Evolutionary conservation across 2,888 invertebrate genomes (phyloP), one percentile per base, ranked within the genome.

Genomic region (Polyommatus iphigenia): DNA sequence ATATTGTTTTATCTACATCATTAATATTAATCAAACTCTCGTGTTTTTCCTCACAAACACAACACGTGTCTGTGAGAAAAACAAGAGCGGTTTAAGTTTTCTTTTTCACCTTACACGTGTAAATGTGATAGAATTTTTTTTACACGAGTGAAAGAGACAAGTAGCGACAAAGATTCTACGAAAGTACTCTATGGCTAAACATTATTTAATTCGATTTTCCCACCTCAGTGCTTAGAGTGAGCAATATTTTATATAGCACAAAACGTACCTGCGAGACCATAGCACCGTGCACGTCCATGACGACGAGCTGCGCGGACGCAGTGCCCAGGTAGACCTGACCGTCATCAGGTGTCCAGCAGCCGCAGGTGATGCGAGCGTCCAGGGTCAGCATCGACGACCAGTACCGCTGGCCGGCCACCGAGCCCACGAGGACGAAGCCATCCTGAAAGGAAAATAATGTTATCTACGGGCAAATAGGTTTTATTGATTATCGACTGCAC

Each of bases 361-460:
- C 99, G 89, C 99, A 99, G 0, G 98, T 98, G 85, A 99, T 99
- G 78, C 97, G 97, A 24, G 98, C 97, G 87, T 99, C 98, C 82
- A 99, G 95, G 85, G 99, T 98, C 81, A 99, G 93, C 98, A 99
- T 98, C 75, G 98, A 98, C 0, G 99, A 99, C 99, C 99, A 99
- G 91, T 99, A 99, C 10, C 99, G 95, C 90, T 99, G 99, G 0
- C 99, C 99, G 0, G 98, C 98, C 80, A 99, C 99, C 1, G 99
- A 99, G 0, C 99, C 99, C 67, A 99, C 99, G 83, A 99, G 93
- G 10, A 99, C 99, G 91, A 99, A 99, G 20, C 99, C 99, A 93
- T 99, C 99, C 96, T 98, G 90, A 2, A 41, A 72, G 18, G 7
- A 72, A 41, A 72, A 29, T 18, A 32, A 24, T 18, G 18, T 24